Percentiles rank a stretch among this genome's conserved stretches.
Conservation (phyloP, 2,113 vertebrate species). For the Brachionichthys hirsutus region DNA sequence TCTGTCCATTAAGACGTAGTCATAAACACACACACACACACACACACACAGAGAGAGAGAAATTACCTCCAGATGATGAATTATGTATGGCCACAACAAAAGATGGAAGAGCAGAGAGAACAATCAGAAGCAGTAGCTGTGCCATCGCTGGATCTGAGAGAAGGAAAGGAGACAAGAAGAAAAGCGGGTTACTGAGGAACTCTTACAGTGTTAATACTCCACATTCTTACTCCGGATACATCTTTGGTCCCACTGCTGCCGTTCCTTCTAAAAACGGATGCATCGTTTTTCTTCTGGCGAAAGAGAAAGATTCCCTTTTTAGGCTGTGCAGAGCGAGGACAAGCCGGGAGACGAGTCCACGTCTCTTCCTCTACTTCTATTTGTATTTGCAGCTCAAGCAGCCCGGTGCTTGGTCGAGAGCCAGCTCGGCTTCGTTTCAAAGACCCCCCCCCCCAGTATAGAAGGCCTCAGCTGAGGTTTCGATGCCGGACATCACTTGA, state of each 20-base stretch:
- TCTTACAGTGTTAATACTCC: constrained; percentile 7
- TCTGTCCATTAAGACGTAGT: constrained; percentile 46
- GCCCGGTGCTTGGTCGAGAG: constrained; percentile 15
- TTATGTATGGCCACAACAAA: constrained; percentile 77
- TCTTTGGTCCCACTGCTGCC: constrained; percentile 23
- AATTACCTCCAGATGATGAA: constrained; percentile 80
- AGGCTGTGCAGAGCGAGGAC: constrained; percentile 22
- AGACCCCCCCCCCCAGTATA: constrained; percentile 1
- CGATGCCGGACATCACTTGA: constrained; percentile 23
- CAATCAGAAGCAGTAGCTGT: constrained; percentile 64
- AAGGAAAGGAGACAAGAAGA: constrained; percentile 18
- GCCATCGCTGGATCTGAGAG: constrained; percentile 76
- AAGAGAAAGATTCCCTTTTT: constrained; percentile 5
- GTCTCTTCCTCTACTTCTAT: constrained; percentile 27
- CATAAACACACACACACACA: constrained; percentile 29
- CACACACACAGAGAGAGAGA: constrained; percentile 41
- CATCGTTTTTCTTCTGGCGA: constrained; percentile 30
- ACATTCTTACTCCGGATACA: constrained; percentile 2
- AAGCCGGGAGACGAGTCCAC: constrained; percentile 40
- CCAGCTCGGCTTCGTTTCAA: constrained; percentile 37
- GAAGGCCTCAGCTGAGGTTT: constrained; percentile 21
- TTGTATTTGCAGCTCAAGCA: constrained; percentile 34
- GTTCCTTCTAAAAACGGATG: constrained; percentile 17
- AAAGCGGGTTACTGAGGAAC: constrained; percentile 24
- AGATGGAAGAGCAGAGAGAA: constrained; percentile 70